Conservation (phyloP, 2,888 invertebrate genomes). For the Metallyticus violacea region DNA sequence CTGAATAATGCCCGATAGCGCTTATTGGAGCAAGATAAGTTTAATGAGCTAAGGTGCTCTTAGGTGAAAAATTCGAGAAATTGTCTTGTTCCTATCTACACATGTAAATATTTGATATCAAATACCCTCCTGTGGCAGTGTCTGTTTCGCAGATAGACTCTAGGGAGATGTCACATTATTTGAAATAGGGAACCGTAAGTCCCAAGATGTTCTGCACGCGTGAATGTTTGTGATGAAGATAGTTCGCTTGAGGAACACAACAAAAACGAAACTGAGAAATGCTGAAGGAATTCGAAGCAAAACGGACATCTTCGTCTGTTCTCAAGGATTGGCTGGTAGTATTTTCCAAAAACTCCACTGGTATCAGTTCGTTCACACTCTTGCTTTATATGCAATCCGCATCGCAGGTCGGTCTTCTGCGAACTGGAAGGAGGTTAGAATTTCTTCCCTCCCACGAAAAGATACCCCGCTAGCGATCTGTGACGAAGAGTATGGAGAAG, state of each 20-base stretch:
- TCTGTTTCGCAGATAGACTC: too few relatives aligned
- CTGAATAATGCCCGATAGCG: too few relatives aligned
- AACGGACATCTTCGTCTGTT: not conserved
- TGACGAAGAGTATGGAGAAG: not conserved
- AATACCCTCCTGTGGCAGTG: too few relatives aligned
- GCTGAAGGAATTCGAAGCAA: not conserved
- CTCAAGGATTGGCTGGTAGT: not conserved
- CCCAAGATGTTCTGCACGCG: too few relatives aligned
- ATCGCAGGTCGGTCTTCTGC: not conserved
- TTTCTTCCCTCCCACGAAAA: not conserved
- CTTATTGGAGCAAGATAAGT: too few relatives aligned
- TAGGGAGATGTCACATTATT: too few relatives aligned
- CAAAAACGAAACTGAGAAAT: not conserved
- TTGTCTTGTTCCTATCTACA: too few relatives aligned
- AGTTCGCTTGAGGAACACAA: not conserved
- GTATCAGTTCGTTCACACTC: not conserved
- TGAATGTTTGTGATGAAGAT: too few relatives aligned
- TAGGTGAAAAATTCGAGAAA: too few relatives aligned
- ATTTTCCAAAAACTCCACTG: not conserved
- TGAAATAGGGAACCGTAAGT: too few relatives aligned
- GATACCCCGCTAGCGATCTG: not conserved
- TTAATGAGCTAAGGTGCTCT: too few relatives aligned
- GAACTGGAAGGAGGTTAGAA: not conserved
- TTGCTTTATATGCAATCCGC: not conserved
- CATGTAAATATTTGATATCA: too few relatives aligned